Conservation (phyloP, 2,888 invertebrate genomes). For the Hoplodrina blanda region DNA sequence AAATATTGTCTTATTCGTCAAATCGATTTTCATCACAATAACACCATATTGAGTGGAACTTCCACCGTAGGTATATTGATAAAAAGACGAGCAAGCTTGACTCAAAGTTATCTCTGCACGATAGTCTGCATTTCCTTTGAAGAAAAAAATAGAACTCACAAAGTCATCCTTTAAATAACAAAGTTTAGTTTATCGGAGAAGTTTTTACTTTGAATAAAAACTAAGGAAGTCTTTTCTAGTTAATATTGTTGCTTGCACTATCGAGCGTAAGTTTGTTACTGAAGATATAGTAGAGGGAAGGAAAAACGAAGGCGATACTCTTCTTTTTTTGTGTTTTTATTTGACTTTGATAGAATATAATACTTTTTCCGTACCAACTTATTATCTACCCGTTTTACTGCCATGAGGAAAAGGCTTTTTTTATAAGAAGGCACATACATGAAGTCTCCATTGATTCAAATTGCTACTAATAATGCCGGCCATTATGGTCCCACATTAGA, state of each 20-base stretch:
- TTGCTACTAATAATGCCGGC: no score
- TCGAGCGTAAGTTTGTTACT: constrained; percentile 34
- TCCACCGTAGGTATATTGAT: constrained; percentile 4
- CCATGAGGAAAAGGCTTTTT: no score
- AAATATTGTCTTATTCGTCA: no score
- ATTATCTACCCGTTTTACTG: no score
- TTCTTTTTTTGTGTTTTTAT: not conserved
- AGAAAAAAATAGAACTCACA: constrained; percentile 30
- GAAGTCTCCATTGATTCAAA: no score
- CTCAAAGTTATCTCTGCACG: constrained; percentile 29
- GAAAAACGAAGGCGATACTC: not conserved
- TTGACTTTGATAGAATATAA: not conserved
- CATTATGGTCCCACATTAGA: no score
- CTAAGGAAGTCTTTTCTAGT: constrained; percentile 38
- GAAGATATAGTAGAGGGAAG: not conserved
- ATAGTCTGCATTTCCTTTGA: constrained; percentile 45
- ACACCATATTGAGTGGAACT: constrained; percentile 5
- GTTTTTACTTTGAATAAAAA: constrained; percentile 49
- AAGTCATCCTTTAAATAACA: constrained; percentile 42
- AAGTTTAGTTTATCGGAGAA: constrained; percentile 58
- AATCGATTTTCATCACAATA: not conserved
- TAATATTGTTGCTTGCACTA: constrained; percentile 47
- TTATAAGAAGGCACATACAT: no score
- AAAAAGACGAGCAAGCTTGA: constrained; percentile 36
- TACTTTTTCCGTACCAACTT: not conserved